These are phyloP conservation scores for Parelbella ahira DNA, from an alignment of 2,888 invertebrate species.

Conservation along the genomic window DNA sequence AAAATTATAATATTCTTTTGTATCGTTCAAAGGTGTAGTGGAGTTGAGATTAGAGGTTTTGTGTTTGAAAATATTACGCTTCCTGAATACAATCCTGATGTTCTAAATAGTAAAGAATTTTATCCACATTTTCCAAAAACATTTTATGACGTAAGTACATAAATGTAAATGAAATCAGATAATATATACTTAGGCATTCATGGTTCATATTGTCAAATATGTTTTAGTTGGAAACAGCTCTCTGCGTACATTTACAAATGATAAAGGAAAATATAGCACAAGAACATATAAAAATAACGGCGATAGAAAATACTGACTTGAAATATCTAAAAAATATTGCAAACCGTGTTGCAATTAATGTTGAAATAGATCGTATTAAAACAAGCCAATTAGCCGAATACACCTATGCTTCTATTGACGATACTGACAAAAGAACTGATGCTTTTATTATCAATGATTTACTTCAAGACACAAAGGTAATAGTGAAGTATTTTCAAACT, in stretches of 20 bases:
- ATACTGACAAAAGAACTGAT: background rate
- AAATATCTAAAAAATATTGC: background rate
- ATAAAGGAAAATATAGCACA: constrained; percentile 5
- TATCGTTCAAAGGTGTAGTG: constrained; percentile 5
- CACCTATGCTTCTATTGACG: background rate
- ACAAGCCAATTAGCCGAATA: background rate
- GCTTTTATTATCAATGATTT: background rate
- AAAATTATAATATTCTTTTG: background rate
- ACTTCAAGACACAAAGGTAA: background rate
- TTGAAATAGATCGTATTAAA: background rate
- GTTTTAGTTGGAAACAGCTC: constrained; percentile 1
- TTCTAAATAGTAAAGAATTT: constrained; percentile 12
- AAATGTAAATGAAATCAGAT: background rate
- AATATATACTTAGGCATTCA: background rate
- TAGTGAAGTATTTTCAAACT: too few relatives aligned
- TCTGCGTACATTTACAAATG: constrained; percentile 1
- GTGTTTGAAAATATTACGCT: background rate
- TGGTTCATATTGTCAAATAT: background rate
- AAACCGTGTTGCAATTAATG: background rate
- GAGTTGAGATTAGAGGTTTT: background rate
- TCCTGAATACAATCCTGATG: constrained; percentile 2
- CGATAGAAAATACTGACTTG: too few relatives aligned
- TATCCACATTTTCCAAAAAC: constrained; percentile 6
- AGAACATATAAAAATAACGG: background rate
- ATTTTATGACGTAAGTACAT: constrained; percentile 2